Conservation (phyloP, 2,113 vertebrate species). For the Tapirus terrestris region DNA sequence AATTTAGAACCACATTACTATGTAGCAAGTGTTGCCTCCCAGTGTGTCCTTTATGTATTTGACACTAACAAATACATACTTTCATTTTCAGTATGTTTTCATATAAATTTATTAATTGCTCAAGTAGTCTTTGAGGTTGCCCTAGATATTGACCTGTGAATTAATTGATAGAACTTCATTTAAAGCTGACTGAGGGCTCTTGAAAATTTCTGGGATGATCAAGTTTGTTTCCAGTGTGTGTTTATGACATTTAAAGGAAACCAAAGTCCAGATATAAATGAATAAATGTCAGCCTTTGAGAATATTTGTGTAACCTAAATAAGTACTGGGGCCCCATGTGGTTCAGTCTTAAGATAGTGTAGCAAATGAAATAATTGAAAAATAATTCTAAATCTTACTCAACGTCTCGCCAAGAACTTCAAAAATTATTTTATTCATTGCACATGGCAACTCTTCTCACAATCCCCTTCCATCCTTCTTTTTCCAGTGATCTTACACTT, state of each 20-base stretch:
- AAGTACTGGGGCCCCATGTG: neutral
- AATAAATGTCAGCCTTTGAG: neutral
- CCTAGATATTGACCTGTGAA: neutral
- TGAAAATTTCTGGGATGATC: neutral
- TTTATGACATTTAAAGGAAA: constrained; percentile 9
- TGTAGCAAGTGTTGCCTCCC: neutral
- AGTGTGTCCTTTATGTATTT: constrained; percentile 3
- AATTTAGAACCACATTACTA: neutral
- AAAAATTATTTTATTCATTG: constrained; percentile 8
- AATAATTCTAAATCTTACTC: constrained; percentile 22
- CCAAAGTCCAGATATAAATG: neutral
- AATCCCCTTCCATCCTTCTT: neutral
- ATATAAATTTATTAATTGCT: constrained; percentile 45
- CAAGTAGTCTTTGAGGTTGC: neutral
- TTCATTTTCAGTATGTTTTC: constrained; percentile 50
- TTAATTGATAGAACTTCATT: constrained; percentile 28
- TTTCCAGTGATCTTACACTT: neutral
- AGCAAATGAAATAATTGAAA: constrained; percentile 1
- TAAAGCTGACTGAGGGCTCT: neutral
- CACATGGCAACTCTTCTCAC: neutral
- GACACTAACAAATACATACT: neutral
- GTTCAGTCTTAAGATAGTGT: neutral
- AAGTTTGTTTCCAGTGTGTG: neutral
- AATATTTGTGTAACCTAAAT: neutral
- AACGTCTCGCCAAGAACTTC: neutral